Evolutionary conservation across 1,140 invertebrate genomes (phyloP), one percentile per base, ranked within the genome.

Genomic region (Tetragnatha versicolor): DNA sequence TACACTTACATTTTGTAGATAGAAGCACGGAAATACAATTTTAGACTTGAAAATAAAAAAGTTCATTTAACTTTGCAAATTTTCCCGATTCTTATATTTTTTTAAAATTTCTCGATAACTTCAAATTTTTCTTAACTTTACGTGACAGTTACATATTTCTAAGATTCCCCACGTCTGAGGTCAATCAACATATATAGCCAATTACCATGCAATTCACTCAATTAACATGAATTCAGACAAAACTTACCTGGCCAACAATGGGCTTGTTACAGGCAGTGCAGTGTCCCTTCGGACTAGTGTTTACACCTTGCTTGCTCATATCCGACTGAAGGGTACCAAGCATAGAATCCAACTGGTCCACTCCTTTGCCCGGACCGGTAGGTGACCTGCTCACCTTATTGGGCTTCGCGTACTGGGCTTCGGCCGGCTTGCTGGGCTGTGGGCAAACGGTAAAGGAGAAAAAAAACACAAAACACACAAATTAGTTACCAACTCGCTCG

Each of bases 251-350:
- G 53, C 87, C 86, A 58, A 87, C 84, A 68, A 88, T 86, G 14
- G 86, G 85, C 68, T 87, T 86, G 77, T 85, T 84, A 82, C 87
- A 88, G 29, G 85, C 85, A 22, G 84, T 84, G 84, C 87, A 88
- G 35, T 85, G 83, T 6, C 97, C 98, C 88, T 98, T 99, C 84
- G 98, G 95, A 79, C 96, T 96, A 25, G 96, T 97, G 85, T 93
- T 96, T 35, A 98, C 93, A 87, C 97, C 97, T 90, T 98, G 97
- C 85, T 94, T 92, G 87, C 93, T 95, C 94, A 97, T 96, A 88
- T 96, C 94, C 25, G 84, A 83, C 85, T 96, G 93, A 81, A 98
- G 89, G 81, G 94, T 93, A 49, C 93, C 94, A 83, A 97, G 91
- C 94, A 97, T 97, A 89, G 92, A 93, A 90, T 97, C 94, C 86